Evolutionary conservation across 2,797 vertebrate species (phyloP).

Genomic region (Sebastes elongatus): DNA sequence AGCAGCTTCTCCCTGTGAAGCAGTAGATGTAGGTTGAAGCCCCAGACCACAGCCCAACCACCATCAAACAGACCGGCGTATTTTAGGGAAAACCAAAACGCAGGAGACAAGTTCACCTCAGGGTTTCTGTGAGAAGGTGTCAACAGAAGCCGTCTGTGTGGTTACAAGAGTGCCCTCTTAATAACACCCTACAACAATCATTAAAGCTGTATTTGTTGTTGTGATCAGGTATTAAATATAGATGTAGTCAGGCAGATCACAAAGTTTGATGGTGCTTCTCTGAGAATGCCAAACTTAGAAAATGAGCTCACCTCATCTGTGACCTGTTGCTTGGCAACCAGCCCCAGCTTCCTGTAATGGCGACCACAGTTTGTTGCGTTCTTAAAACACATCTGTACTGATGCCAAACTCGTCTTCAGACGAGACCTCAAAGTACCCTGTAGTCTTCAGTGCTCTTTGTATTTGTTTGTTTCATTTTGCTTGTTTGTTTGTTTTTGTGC

Average conservation of each 20-base stretch:
- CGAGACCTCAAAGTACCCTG: fast-evolving
- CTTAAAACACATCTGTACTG: not conserved
- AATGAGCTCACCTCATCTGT: constrained; percentile 28
- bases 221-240: not conserved
- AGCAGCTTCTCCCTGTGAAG: not conserved
- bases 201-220: not conserved
- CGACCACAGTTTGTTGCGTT: constrained; percentile 37
- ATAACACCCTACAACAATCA: not conserved
- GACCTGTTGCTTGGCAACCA: constrained; percentile 54
- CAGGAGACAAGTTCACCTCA: not conserved
- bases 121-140: not conserved
- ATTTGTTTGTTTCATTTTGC: not conserved
- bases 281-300: constrained; percentile 26
- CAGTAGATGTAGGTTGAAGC: not conserved
- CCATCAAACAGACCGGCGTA: constrained; percentile 28
- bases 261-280: not conserved
- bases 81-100: not conserved
- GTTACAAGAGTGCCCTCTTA: not conserved
- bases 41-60: constrained; percentile 36
- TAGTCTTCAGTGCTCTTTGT: not conserved
- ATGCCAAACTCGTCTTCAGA: not conserved
- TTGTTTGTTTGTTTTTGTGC: not conserved
- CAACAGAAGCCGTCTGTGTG: not conserved
- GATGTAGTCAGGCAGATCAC: not conserved
- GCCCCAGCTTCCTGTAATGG: constrained; percentile 61